phyloP scores from a whole-genome alignment of 37 sponge, comb jelly and placozoan species.

The Mnemiopsis leidyi region DNA sequence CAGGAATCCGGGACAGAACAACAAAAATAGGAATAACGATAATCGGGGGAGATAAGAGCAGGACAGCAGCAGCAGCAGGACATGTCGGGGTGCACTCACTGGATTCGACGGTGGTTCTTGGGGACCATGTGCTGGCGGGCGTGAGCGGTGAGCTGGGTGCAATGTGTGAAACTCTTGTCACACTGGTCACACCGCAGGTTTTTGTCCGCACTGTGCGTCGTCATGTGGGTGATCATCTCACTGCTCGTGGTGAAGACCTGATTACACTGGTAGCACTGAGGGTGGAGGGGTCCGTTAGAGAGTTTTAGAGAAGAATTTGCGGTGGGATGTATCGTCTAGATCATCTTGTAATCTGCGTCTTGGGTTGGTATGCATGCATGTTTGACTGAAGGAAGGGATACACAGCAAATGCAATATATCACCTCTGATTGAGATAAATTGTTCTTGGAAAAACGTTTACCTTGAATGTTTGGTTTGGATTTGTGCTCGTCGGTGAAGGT shows the following conservation, averaged over 20 bases:
- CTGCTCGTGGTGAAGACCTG: conserved; percentile 58
- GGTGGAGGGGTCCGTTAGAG: neutral
- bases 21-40: neutral
- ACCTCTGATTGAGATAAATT: too few species aligned
- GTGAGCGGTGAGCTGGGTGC: conserved; percentile 63
- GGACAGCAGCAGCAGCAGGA: too few species aligned
- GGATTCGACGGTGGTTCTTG: conserved; percentile 60
- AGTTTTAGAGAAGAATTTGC: too few species aligned
- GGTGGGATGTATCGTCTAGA: too few species aligned
- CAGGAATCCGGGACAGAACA: neutral
- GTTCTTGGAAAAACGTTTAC: neutral
- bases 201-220: conserved; percentile 39
- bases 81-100: neutral
- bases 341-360: too few species aligned
- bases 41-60: neutral
- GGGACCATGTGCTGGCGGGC: conserved; percentile 59
- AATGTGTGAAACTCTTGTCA: conserved; percentile 65
- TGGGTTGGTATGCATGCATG: too few species aligned
- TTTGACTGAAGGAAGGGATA: too few species aligned
- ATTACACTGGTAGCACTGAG: conserved; percentile 64
- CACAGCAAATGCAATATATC: too few species aligned
- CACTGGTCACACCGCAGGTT: conserved; percentile 65
- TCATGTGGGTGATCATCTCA: conserved; percentile 53
- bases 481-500: conserved; percentile 15
- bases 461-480: conserved; percentile 34